Evolutionary conservation across 2,888 invertebrate species (phyloP), one percentile per base, ranked within the genome.

Genomic region (Strigamia maritima): DNA sequence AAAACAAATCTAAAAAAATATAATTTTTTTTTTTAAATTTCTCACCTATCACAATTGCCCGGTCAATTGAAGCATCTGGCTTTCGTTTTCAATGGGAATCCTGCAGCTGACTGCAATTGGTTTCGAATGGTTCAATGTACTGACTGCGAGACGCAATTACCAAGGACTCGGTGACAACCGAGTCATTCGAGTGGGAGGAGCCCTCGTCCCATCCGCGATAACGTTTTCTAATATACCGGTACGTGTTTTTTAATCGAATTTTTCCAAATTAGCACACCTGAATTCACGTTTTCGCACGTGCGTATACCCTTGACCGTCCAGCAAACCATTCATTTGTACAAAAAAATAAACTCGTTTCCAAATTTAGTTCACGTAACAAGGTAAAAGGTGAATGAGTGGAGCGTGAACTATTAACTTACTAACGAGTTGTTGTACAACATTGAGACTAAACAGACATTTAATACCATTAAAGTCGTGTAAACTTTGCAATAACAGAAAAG

Each of bases 341-440:
- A 2, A 65, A 65, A 65, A 8, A 60, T 22, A 60, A 60, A 70
- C 70, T 70, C 16, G 70, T 28, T 70, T 70, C 70, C 70, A 28
- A 70, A 70, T 26, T 70, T 70, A 70, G 70, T 70, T 28, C 70
- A 70, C 28, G 70, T 26, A 70, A 70, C 70, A 28, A 70, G 70
- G 70, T 70, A 70, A 70, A 70, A 70, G 70, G 70, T 70, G 26
- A 70, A 70, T 70, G 70, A 70, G 70, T 70, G 70, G 26, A 26
- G 70, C 70, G 70, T 26, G 26, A 28, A 70, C 70, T 70, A 28
- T 70, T 70, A 70, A 70, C 70, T 70, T 28, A 70, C 26, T 70
- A 65, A 65, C 65, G 7, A 26, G 8, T 19, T 10, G 60, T 60
- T 24, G 44, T 44, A 44, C 44, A 16, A 44, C 44, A 14, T 8